Conservation (phyloP, 1,140 invertebrate species). For the Drosophila novamexicana region DNA sequence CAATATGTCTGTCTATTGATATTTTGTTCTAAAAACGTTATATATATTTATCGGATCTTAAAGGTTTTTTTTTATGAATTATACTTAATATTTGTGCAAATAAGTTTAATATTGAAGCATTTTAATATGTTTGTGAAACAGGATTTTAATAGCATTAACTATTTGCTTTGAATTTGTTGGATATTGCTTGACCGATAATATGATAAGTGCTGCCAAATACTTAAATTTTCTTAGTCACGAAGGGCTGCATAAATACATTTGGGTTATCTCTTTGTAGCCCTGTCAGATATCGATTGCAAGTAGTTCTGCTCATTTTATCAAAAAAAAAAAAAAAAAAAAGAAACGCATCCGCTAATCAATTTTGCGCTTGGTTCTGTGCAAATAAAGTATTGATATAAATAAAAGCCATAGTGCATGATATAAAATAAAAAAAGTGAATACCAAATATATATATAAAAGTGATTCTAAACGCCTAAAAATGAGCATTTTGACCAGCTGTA, state of each 20-base stretch:
- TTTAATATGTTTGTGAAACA: no score
- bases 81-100: no score
- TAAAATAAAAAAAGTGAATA: neutral
- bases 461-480: slow-evolving; percentile 14
- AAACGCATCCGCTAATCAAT: slow-evolving; percentile 36
- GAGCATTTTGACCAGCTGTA: slow-evolving; percentile 22
- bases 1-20: no score
- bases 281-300: slow-evolving; percentile 27
- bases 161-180: no score
- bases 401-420: slow-evolving; percentile 29
- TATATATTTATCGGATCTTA: no score
- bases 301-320: slow-evolving; percentile 21
- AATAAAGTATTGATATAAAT: slow-evolving; percentile 32
- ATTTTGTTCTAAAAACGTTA: no score
- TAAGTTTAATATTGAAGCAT: no score
- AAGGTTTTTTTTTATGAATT: no score
- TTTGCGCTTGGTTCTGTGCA: slow-evolving; percentile 31
- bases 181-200: no score
- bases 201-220: no score
- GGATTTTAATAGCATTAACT: no score
- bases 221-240: neutral
- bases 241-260: neutral
- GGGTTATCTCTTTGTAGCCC: neutral
- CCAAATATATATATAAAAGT: neutral
- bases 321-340: slow-evolving; percentile 24